Percentiles rank a stretch among this genome's conserved stretches.
Conservation (phyloP, 1,140 invertebrate genomes). For the Trichoplusia ni region DNA sequence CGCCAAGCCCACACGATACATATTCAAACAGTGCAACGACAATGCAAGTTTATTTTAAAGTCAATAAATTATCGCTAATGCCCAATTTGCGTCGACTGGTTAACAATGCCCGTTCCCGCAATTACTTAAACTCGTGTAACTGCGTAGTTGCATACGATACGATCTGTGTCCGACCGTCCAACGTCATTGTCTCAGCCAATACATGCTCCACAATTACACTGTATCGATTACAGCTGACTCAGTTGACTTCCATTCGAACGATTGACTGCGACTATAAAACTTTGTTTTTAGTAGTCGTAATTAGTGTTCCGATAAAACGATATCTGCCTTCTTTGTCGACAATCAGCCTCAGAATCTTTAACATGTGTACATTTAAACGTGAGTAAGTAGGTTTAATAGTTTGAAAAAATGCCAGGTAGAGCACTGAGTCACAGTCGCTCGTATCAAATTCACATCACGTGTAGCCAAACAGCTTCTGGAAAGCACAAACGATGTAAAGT, state of each 20-base stretch:
- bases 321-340: constrained; percentile 43
- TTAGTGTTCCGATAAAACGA: constrained; percentile 60
- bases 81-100: constrained; percentile 76
- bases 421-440: constrained; percentile 43
- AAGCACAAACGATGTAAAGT: constrained; percentile 56
- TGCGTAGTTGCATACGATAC: constrained; percentile 62
- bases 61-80: constrained; percentile 79
- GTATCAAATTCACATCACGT: constrained; percentile 61
- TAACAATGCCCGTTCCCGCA: constrained; percentile 79
- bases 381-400: constrained; percentile 36
- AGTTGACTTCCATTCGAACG: constrained; percentile 54
- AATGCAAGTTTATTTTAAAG: constrained; percentile 76
- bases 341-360: constrained; percentile 34
- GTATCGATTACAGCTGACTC: constrained; percentile 75
- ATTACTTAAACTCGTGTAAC: constrained; percentile 79
- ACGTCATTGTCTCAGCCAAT: constrained; percentile 74
- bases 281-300: constrained; percentile 67
- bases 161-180: constrained; percentile 59
- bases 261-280: constrained; percentile 73
- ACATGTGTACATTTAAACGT: constrained; percentile 33
- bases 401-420: constrained; percentile 30
- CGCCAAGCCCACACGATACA: constrained; percentile 64
- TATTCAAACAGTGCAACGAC: constrained; percentile 72
- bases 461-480: constrained; percentile 60
- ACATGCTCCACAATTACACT: constrained; percentile 72